Evolutionary conservation across 2,888 invertebrate species (phyloP), one percentile per base, ranked within the genome.

Genomic region (Pantelozetes paolii): DNA sequence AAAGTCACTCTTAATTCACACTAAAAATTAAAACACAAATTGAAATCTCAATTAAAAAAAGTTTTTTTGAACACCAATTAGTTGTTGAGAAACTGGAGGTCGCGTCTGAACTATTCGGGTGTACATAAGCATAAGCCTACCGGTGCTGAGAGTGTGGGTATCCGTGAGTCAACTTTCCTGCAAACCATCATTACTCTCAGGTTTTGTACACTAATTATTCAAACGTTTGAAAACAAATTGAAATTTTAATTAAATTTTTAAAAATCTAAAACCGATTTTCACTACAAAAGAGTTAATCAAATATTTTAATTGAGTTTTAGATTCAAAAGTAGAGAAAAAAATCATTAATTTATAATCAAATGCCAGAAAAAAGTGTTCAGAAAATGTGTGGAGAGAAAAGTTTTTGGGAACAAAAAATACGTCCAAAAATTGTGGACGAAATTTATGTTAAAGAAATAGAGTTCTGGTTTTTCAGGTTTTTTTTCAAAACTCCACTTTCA

Each of bases 101-200:
- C 62, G 62, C 62, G 54, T 20, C 54, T 36, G 9, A 36, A 36
- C 36, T 8, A 8, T 36, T 36, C 36, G 36, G 36, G 36, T 36
- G 36, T 9, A 8, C 9, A 8, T 36, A 5, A 36, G 9, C 6
- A 36, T n/a, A n/a, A n/a, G n/a, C n/a, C n/a, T n/a, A n/a, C n/a
- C n/a, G n/a, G n/a, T n/a, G n/a, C n/a, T n/a, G n/a, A n/a, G n/a
- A n/a, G n/a, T n/a, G n/a, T n/a, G n/a, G n/a, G n/a, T n/a, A n/a
- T n/a, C n/a, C n/a, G n/a, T n/a, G n/a, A n/a, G 62, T 62, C 28
- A 62, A 62, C 62, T 62, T 62, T 62, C 62, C 62, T 62, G 62
- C 36, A 62, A 62, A 62, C 32, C 62, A 62, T 32, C 32, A 62
- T 15, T 62, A n/a, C 62, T 62, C 32, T 30, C 32, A 13, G 15